Conservation (phyloP, 1,140 invertebrate species). For the Gryllus bimaculatus region DNA sequence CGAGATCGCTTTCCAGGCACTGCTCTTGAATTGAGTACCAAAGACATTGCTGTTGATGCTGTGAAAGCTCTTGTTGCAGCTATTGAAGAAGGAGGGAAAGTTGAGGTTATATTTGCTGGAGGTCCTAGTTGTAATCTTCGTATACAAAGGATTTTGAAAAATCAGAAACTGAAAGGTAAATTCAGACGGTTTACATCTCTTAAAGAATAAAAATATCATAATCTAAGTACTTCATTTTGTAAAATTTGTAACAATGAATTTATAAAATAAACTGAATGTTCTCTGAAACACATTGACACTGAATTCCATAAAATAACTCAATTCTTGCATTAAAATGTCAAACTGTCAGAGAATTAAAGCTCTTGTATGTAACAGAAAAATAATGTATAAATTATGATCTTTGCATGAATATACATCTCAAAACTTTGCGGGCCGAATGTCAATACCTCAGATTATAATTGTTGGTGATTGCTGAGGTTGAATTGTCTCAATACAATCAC, state of each 20-base stretch:
- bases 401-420: too few species aligned
- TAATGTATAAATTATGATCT: too few species aligned
- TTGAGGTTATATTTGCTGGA: constrained; percentile 36
- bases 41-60: constrained; percentile 34
- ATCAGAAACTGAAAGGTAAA: constrained; percentile 27
- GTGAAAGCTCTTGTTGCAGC: constrained; percentile 36
- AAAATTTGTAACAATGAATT: background rate
- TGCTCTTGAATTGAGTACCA: constrained; percentile 35
- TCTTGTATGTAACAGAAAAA: too few species aligned
- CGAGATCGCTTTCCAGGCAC: constrained; percentile 35
- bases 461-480: too few species aligned
- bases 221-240: background rate
- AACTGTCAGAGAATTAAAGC: too few species aligned
- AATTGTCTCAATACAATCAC: too few species aligned
- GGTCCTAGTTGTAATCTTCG: constrained; percentile 31
- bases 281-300: too few species aligned
- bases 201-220: constrained; percentile 22
- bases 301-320: too few species aligned
- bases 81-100: constrained; percentile 35
- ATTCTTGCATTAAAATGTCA: too few species aligned
- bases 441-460: too few species aligned
- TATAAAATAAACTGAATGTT: too few species aligned
- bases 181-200: constrained; percentile 27
- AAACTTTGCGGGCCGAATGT: too few species aligned
- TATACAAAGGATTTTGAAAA: constrained; percentile 26